Evolutionary conservation across 1,140 invertebrate genomes (phyloP).

Genomic region (Papilio dardanus): DNA sequence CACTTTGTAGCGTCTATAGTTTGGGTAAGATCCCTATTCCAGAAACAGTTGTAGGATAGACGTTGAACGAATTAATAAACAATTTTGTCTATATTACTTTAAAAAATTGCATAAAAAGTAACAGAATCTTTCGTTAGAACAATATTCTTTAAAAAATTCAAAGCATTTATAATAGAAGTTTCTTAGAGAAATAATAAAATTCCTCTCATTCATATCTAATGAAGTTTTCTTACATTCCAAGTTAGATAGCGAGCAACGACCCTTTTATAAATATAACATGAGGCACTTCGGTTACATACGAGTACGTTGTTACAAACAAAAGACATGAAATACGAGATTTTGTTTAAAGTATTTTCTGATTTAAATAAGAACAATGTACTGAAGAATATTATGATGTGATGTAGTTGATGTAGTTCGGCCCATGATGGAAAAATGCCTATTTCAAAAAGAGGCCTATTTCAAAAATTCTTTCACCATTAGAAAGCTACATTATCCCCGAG

Average conservation of each 20-base stretch:
- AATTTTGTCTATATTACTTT: too few species aligned
- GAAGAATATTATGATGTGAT: too few species aligned
- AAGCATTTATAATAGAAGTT: background rate
- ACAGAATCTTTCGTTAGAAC: background rate
- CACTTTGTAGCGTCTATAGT: too few species aligned
- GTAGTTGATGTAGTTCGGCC: too few species aligned
- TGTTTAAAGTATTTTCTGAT: background rate
- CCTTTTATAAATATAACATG: constrained; percentile 16
- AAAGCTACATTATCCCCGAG: too few species aligned
- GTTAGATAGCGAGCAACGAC: background rate
- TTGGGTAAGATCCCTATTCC: too few species aligned
- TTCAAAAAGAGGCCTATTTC: too few species aligned
- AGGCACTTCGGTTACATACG: constrained; percentile 1
- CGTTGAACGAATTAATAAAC: too few species aligned
- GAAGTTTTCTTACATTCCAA: background rate
- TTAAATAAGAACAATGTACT: background rate
- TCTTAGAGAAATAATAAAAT: constrained; percentile 11
- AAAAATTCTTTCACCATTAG: too few species aligned
- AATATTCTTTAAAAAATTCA: background rate
- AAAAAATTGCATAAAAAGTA: too few species aligned
- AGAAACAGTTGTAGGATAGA: too few species aligned
- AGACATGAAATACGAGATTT: background rate
- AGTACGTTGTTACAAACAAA: constrained; percentile 11
- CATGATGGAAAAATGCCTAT: too few species aligned
- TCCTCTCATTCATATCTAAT: constrained; percentile 25